Evolutionary conservation across 2,888 invertebrate genomes (phyloP), one percentile per base, ranked within the genome.

Genomic region (Allygus modestus): DNA sequence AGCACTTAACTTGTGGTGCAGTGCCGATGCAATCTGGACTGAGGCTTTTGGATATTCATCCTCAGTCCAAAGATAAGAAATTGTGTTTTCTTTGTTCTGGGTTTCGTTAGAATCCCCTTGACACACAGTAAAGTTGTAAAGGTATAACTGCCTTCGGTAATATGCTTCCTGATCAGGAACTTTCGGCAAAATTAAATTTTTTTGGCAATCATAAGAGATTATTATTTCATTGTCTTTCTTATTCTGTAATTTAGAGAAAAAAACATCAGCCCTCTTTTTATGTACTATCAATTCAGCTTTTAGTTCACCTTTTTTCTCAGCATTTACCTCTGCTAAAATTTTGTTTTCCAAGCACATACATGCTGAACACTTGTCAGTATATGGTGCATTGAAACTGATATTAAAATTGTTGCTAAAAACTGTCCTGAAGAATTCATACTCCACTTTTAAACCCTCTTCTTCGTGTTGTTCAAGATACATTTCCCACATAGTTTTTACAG

Each of bases 101-200:
- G 85, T 83, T 28, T 79, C 20, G 81, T 88, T 88, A 37, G 89
- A 89, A 81, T 81, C 54, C 31, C 89, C 89, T 75, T 87, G 84
- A 77, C 89, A 89, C 26, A 89, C 86, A 12, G 89, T 89, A 31
- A 89, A 89, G 86, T 90, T 90, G 82, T 89, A 89, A 23, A 86
- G 81, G 84, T 89, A 89, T 7, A 90, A 73, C 84, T 90, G 89
- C 12, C 89, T 86, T 37, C 87, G 86, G 86, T 89, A 90, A 81
- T 90, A 90, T 0, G 88, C 86, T 9, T 87, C 82, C 86, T 89
- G 89, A 83, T n/a, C n/a, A n/a, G n/a, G n/a, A n/a, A n/a, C n/a
- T n/a, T n/a, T n/a, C n/a, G n/a, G n/a, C n/a, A n/a, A 33, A 58
- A 51, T 15, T 15, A 51, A 51, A 51, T 51, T 51, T 51, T 12